phyloP scores from a whole-genome alignment of 2,113 vertebrate species.

The Grammomys dolichurus region DNA sequence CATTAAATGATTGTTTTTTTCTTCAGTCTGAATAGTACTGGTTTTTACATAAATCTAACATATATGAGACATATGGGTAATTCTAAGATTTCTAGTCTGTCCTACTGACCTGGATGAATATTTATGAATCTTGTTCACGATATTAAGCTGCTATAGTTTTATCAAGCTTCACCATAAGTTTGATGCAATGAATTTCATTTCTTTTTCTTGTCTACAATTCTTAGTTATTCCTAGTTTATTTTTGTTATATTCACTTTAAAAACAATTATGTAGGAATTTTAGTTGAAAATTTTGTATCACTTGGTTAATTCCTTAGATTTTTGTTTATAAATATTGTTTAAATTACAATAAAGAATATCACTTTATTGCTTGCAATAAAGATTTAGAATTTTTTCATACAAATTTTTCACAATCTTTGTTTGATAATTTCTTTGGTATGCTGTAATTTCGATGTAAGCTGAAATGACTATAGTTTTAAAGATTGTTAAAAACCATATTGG shows the following conservation, averaged over 20 bases:
- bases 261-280: neutral
- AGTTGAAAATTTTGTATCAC: neutral
- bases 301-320: neutral
- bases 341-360: neutral
- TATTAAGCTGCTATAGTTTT: neutral
- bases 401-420: neutral
- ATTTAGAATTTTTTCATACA: neutral
- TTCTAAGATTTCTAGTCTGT: neutral
- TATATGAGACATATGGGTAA: neutral
- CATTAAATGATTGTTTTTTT: neutral
- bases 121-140: neutral
- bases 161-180: neutral
- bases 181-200: neutral
- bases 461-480: neutral
- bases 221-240: neutral
- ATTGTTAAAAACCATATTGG: neutral
- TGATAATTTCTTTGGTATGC: neutral
- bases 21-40: neutral
- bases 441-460: neutral
- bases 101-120: neutral
- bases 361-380: neutral
- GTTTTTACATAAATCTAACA: neutral
- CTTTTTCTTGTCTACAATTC: neutral
- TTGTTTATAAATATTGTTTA: neutral
- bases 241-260: neutral